Evolutionary conservation across 2,888 invertebrate species (phyloP).

Genomic region (Anthrax anthrax): DNA sequence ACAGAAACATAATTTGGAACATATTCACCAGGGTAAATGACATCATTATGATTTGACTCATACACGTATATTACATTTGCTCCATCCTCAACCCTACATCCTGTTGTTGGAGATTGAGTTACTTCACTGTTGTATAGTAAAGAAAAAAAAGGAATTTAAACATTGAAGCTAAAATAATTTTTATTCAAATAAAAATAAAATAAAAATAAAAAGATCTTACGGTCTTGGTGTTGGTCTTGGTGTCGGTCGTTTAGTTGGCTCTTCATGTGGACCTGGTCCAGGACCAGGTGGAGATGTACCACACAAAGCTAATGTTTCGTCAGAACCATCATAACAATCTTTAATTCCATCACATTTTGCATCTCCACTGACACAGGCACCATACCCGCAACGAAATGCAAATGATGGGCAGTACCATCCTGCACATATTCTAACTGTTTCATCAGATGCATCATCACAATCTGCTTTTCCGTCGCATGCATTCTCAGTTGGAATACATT

Average conservation of each 20-base stretch:
- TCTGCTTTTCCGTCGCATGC: slow-evolving; percentile 31
- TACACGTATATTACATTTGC: background rate
- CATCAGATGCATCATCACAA: slow-evolving; percentile 20
- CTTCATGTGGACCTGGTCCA: background rate
- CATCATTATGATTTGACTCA: slow-evolving; percentile 1
- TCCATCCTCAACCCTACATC: background rate
- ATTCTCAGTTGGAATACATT: slow-evolving; percentile 14
- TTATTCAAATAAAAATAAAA: no score
- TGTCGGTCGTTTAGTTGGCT: no score
- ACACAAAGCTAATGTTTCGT: slow-evolving; percentile 18
- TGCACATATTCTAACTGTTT: slow-evolving; percentile 15
- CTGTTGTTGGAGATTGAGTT: background rate
- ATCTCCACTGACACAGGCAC: slow-evolving; percentile 17
- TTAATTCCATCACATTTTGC: slow-evolving; percentile 16
- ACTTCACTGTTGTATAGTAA: no score
- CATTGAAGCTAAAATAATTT: no score
- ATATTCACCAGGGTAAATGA: background rate
- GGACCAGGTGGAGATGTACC: background rate
- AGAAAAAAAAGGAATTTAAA: no score
- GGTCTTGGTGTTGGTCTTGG: background rate
- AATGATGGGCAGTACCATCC: slow-evolving; percentile 15
- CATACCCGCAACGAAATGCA: slow-evolving; percentile 23
- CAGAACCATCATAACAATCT: slow-evolving; percentile 21
- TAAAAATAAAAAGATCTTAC: no score
- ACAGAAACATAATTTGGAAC: background rate